Base-by-base conservation (phyloP, 1,140 invertebrate genomes). In the Drosophila gunungcola region DNA sequence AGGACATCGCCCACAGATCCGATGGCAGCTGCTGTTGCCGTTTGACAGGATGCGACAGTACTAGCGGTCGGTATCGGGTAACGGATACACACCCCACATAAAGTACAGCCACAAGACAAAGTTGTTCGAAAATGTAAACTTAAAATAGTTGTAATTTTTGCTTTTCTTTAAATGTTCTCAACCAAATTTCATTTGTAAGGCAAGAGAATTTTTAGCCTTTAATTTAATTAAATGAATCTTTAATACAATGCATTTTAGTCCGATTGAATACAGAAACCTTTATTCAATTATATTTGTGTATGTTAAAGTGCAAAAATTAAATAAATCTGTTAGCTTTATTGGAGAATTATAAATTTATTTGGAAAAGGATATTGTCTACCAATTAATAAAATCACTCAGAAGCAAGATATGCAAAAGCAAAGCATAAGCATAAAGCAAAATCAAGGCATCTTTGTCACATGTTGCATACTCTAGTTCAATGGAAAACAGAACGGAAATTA, bases 401-500 rank as follows among this genome's bases (percentile, higher is more conserved):
- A 32, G 49, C 43, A 16, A 38, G 9, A 29, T 34, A 46, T 7
- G 29, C 29, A 32, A 27, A 45, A 25, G 63, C 25, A 68, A 27
- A 65, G n/a, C n/a, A n/a, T n/a, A n/a, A n/a, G n/a, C n/a, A n/a
- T n/a, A 27, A 45, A 25, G 63, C 25, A 68, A 27, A 65, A 12
- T 38, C 12, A 5, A 32, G 6, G 45, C 72, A 74, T 78, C 53
- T 42, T 62, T 41, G 72, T 55, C 55, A 73, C 78, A 78, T 85
- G 81, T 78, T 85, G 81, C 81, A 67, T 34, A 25, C 29, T 39
- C 32, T 21, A 27, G 13, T 42, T 45, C 49, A 12, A 16, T 3
- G 11, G 16, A 58, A 54, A 41, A 43, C 65, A 16, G 48, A 45
- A 46, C 56, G 49, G 76, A 81, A 81, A 85, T 85, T 86, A 80